These are phyloP conservation scores for Brachionus asplanchnoidis DNA, from an alignment of 1,140 invertebrate genomes.

Conservation along the genomic window DNA sequence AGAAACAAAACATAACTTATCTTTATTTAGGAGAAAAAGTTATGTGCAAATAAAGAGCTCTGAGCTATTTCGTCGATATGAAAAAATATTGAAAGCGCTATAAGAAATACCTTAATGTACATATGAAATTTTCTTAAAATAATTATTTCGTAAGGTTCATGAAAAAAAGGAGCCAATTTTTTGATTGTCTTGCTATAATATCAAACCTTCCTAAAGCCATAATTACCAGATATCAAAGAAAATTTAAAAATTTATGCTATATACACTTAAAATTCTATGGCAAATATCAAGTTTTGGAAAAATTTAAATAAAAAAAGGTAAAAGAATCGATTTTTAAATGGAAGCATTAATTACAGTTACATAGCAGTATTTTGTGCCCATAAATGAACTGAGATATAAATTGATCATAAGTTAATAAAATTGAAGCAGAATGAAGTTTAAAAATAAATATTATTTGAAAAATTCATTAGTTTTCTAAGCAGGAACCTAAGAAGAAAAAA, in stretches of 20 bases:
- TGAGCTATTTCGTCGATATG: background rate
- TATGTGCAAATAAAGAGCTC: background rate
- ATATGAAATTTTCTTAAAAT: background rate
- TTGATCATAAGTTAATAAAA: no score
- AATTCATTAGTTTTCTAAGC: no score
- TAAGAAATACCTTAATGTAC: background rate
- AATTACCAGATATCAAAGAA: background rate
- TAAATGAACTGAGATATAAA: no score
- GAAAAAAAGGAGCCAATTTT: background rate
- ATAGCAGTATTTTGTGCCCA: no score
- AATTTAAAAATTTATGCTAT: background rate
- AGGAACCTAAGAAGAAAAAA: no score
- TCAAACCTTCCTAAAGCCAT: background rate
- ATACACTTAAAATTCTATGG: background rate
- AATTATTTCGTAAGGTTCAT: background rate
- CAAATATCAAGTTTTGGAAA: background rate
- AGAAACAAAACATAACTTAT: background rate
- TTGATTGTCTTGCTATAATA: background rate
- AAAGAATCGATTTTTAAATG: background rate
- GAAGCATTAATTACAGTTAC: background rate
- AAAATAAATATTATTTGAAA: no score
- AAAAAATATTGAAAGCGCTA: background rate
- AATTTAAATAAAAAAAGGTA: background rate
- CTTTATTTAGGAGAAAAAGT: background rate
- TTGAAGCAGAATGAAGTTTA: no score